These are phyloP conservation scores for Diarsia mendica DNA, from an alignment of 2,888 invertebrate genomes.

Conservation along the genomic window DNA sequence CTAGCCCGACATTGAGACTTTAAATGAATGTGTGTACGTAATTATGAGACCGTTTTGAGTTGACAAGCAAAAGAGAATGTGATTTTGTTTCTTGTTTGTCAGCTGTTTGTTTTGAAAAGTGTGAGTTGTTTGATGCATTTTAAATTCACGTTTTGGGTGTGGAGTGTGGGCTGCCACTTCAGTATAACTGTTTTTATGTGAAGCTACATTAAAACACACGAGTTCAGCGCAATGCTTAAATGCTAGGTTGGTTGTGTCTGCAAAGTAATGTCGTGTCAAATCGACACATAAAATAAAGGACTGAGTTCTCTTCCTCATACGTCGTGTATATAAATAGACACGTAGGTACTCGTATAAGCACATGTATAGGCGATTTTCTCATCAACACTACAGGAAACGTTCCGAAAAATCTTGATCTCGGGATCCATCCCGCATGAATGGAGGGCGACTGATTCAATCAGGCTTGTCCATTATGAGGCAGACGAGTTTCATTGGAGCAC, in stretches of 20 bases:
- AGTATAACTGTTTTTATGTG: background rate
- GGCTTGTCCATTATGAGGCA: conserved; percentile 79
- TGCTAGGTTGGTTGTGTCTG: background rate
- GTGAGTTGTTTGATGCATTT: background rate
- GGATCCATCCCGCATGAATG: conserved; percentile 80
- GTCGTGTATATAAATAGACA: background rate
- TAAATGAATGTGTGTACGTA: conserved; percentile 39
- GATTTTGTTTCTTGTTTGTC: conserved; percentile 13
- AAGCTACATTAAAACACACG: background rate
- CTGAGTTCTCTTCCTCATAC: background rate
- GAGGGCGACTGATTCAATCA: conserved; percentile 83
- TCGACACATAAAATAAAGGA: background rate
- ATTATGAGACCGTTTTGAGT: conserved; percentile 33
- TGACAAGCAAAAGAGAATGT: conserved; percentile 11
- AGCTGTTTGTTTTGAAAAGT: background rate
- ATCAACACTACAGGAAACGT: conserved; percentile 67
- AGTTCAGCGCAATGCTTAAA: background rate
- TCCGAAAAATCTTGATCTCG: conserved; percentile 73
- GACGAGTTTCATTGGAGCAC: conserved; percentile 78
- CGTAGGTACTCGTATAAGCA: background rate
- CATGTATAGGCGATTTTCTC: conserved; percentile 59
- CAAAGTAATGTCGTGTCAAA: conserved; percentile 2
- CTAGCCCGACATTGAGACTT: conserved; percentile 17
- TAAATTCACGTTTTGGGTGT: background rate
- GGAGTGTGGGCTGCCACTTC: background rate